Conservation (phyloP, 2,113 vertebrate species). For the Melanerpes aurifrons region DNA sequence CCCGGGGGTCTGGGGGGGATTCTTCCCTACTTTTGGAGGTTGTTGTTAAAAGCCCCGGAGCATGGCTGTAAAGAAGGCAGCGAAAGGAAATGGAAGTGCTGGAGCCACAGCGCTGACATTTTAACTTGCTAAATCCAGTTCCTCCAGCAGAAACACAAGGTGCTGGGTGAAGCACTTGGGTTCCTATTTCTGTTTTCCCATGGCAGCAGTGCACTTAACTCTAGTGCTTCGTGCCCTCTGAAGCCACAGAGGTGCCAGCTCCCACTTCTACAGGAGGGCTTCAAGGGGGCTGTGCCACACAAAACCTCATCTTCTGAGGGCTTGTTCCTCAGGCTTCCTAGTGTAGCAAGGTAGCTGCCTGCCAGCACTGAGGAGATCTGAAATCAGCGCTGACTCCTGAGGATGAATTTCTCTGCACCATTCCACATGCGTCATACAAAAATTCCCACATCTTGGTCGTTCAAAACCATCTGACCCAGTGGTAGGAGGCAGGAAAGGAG, state of each 20-base stretch:
- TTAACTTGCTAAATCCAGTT: constrained; percentile 48
- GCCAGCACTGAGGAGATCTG: neutral
- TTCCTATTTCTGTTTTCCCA: neutral
- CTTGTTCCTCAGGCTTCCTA: neutral
- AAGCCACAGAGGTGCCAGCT: neutral
- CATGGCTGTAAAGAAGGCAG: neutral
- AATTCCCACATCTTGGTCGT: neutral
- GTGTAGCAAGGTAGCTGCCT: neutral
- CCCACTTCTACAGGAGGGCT: neutral
- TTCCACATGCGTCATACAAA: neutral
- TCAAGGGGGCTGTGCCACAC: neutral
- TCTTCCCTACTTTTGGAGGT: neutral
- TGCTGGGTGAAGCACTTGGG: constrained; percentile 2
- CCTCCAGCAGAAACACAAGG: constrained; percentile 16
- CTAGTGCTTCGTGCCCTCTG: neutral
- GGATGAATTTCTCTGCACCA: neutral
- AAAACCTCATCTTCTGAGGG: neutral
- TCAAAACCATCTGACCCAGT: neutral
- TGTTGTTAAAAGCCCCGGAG: constrained; percentile 1
- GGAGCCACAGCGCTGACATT: constrained; percentile 2
- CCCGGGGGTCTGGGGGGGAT: neutral
- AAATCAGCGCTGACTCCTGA: neutral
- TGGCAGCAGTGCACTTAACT: rapidly evolving
- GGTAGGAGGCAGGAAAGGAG: neutral
- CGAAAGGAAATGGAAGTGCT: neutral